These are phyloP conservation scores for Sorex fumeus DNA, from an alignment of 2,113 vertebrate species.

Conservation along the genomic window DNA sequence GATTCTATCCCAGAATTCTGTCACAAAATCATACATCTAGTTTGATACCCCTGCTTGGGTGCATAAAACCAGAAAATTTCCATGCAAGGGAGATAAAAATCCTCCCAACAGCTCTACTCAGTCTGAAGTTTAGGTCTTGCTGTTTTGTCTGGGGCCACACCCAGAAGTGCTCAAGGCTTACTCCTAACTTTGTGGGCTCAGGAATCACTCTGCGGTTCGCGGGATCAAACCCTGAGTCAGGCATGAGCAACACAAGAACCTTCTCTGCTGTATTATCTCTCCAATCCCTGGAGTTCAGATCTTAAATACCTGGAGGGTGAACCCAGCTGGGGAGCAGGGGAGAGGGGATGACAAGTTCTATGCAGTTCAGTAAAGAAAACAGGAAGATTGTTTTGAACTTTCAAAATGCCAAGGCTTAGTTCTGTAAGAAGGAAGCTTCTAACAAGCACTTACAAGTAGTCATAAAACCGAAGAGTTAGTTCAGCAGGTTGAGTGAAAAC, in stretches of 20 bases:
- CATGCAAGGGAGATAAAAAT: background rate
- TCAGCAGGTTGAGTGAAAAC: no score
- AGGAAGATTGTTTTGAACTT: slow-evolving; percentile 6
- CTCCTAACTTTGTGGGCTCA: no score
- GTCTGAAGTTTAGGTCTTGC: background rate
- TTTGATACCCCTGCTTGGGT: background rate
- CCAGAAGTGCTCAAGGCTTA: no score
- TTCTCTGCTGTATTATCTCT: no score
- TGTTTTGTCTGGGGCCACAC: no score
- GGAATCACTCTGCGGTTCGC: no score
- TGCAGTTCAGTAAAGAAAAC: slow-evolving; percentile 2
- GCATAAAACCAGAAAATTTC: background rate
- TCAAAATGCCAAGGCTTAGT: slow-evolving; percentile 4
- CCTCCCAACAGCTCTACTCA: background rate
- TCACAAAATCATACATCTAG: background rate
- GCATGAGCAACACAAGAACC: no score
- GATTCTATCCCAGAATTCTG: background rate
- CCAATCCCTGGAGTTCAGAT: background rate
- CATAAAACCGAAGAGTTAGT: no score
- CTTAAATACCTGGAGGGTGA: background rate
- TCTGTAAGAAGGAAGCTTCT: slow-evolving; percentile 37
- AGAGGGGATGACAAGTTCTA: background rate
- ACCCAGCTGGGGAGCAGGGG: background rate
- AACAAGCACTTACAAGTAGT: background rate
- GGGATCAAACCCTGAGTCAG: no score